phyloP scores from a whole-genome alignment of 1,140 invertebrate species.

The Drosophila bipectinata region DNA sequence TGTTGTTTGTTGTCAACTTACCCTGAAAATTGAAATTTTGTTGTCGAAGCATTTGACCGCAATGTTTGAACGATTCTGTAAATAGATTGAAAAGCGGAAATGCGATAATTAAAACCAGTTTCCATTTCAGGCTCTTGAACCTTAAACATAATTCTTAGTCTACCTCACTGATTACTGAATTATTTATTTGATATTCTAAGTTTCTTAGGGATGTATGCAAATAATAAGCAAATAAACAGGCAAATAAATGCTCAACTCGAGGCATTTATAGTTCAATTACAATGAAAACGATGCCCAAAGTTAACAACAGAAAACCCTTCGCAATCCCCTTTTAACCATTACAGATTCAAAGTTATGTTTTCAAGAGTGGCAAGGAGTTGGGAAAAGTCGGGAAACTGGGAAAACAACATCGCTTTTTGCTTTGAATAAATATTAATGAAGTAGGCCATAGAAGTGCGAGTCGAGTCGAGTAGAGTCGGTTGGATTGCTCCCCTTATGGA shows the following conservation, averaged over 20 bases:
- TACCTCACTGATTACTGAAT: slow-evolving; percentile 17
- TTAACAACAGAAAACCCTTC: slow-evolving; percentile 16
- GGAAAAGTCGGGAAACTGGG: neutral
- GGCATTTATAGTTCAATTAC: slow-evolving; percentile 69
- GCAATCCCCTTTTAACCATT: slow-evolving; percentile 29
- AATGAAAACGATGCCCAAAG: slow-evolving; percentile 22
- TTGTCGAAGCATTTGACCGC: slow-evolving; percentile 28
- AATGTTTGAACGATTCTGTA: slow-evolving; percentile 41
- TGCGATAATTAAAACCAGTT: slow-evolving; percentile 59
- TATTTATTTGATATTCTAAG: slow-evolving; percentile 27
- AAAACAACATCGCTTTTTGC: slow-evolving; percentile 29
- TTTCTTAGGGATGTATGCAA: slow-evolving; percentile 2
- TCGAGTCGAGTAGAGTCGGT: slow-evolving; percentile 39
- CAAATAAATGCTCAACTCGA: slow-evolving; percentile 38
- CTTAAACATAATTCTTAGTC: neutral
- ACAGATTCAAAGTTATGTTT: slow-evolving; percentile 45
- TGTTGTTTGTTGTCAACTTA: slow-evolving; percentile 52
- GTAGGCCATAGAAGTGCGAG: slow-evolving; percentile 73
- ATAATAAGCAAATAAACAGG: slow-evolving; percentile 35
- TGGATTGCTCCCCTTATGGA: slow-evolving; percentile 40
- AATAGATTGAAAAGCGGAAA: slow-evolving; percentile 50
- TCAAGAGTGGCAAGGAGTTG: neutral
- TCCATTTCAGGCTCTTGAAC: slow-evolving; percentile 1
- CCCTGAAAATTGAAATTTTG: slow-evolving; percentile 33
- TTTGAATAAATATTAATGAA: slow-evolving; percentile 82